phyloP scores from a whole-genome alignment of 2,888 invertebrate species.

The Heteromurus nitidus region DNA sequence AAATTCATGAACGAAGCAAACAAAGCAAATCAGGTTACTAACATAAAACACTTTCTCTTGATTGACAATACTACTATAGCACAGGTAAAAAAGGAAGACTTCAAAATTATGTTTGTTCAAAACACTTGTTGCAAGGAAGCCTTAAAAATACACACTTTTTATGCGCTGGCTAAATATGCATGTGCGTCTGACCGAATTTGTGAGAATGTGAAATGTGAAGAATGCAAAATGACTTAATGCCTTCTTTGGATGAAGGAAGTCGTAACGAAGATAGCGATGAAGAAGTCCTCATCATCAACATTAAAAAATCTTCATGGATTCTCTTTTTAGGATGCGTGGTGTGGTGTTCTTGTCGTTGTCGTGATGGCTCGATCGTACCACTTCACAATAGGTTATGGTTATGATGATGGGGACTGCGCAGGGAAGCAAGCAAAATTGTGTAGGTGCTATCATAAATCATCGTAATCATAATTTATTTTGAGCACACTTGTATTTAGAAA shows the following conservation, averaged over 20 bases:
- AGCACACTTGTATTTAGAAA: conserved; percentile 4
- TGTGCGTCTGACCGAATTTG: background rate
- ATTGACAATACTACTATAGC: background rate
- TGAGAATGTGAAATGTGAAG: background rate
- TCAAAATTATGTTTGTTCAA: background rate
- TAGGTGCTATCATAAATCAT: background rate
- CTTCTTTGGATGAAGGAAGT: conserved; percentile 46
- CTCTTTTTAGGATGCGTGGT: background rate
- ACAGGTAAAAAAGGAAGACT: background rate
- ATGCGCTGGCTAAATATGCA: background rate
- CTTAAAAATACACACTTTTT: background rate
- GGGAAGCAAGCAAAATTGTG: background rate
- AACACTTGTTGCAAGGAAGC: too few relatives aligned
- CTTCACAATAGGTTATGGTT: too few relatives aligned
- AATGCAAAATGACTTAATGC: background rate
- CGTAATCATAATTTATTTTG: background rate
- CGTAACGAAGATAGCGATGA: background rate
- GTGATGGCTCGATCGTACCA: too few relatives aligned
- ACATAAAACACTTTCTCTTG: conserved; percentile 1
- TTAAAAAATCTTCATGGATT: background rate
- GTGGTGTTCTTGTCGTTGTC: too few relatives aligned
- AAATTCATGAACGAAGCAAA: background rate
- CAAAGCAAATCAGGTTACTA: background rate
- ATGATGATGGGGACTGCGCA: too few relatives aligned
- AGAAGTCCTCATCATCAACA: background rate